Percentiles rank a stretch among this genome's conserved stretches.
Evolutionary conservation across 2,113 vertebrate genomes (phyloP).

Genomic region (human (Homo sapiens)): GRCh38 chr6:43879501-43880000

Average conservation of each 20-base stretch:
- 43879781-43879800: background rate
- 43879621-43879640: background rate
- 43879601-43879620: background rate
- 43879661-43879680: background rate
- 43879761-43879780: background rate
- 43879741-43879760: background rate
- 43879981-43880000: background rate
- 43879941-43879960: conserved; percentile 5
- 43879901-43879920: conserved; percentile 43
- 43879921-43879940: conserved; percentile 40
- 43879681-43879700: background rate
- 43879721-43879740: background rate
- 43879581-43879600: background rate
- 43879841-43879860: background rate
- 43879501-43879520: background rate
- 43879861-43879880: conserved; percentile 25
- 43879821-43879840: background rate
- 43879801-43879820: background rate
- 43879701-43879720: background rate
- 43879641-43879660: background rate
- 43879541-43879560: background rate
- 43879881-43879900: conserved; percentile 63
- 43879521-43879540: background rate
- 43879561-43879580: background rate
- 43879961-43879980: background rate